A percentile compares a stretch with the other conserved stretches of the same genome.
These are phyloP conservation scores for Lasiurus borealis DNA, from an alignment of 2,113 vertebrate species.

Conservation along the genomic window DNA sequence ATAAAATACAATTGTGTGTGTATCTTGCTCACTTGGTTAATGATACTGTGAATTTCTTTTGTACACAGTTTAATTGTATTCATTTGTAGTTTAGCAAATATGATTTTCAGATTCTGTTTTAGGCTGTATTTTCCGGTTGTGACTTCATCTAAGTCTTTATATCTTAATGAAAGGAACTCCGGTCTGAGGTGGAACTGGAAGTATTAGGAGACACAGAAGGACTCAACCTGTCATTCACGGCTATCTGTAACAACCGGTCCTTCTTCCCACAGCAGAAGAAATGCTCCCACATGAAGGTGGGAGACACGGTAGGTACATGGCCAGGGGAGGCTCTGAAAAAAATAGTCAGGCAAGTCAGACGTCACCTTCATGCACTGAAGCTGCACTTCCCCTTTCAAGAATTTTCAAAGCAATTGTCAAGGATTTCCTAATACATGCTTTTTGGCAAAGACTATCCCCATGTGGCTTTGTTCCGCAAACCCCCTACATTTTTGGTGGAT, in stretches of 20 bases:
- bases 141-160: background rate
- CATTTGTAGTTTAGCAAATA: slow-evolving; percentile 3
- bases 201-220: slow-evolving; percentile 94
- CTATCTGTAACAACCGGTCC: slow-evolving; percentile 90
- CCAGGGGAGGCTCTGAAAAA: background rate
- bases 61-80: slow-evolving; percentile 14
- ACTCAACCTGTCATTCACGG: slow-evolving; percentile 93
- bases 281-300: slow-evolving; percentile 95
- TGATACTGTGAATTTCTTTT: slow-evolving; percentile 16
- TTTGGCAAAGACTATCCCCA: background rate
- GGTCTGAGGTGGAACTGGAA: slow-evolving; percentile 97
- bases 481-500: background rate
- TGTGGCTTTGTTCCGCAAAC: background rate
- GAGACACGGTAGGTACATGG: slow-evolving; percentile 91
- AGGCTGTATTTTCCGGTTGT: background rate
- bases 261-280: slow-evolving; percentile 89
- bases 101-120: background rate
- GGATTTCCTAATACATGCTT: background rate
- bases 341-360: background rate
- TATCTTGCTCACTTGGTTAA: slow-evolving; percentile 2
- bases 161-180: slow-evolving; percentile 90
- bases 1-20: background rate
- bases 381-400: background rate
- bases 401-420: slow-evolving; percentile 9
- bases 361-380: background rate